Evolutionary conservation across 1,140 invertebrate species (phyloP).

Genomic region (Calephelis nemesis): DNA sequence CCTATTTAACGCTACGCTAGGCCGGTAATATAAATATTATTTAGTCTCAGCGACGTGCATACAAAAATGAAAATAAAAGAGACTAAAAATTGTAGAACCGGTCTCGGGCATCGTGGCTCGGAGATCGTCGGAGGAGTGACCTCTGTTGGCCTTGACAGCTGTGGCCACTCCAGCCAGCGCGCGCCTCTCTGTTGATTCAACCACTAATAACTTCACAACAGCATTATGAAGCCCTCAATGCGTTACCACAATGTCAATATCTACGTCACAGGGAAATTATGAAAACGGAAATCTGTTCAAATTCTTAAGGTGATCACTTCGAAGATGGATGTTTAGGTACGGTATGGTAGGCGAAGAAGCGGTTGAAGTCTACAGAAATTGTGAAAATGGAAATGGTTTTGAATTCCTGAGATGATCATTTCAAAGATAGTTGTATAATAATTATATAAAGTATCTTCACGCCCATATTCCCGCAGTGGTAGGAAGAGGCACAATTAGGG

Average conservation of each 20-base stretch:
- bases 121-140: constrained; percentile 76
- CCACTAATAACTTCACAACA: constrained; percentile 75
- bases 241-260: constrained; percentile 44
- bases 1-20: constrained; percentile 58
- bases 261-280: too few relatives aligned
- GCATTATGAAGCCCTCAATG: constrained; percentile 63
- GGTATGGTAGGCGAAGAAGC: too few relatives aligned
- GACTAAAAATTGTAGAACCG: constrained; percentile 78
- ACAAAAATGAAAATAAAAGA: constrained; percentile 79
- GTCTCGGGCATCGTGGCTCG: constrained; percentile 69
- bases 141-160: constrained; percentile 77
- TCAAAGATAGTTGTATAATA: too few relatives aligned
- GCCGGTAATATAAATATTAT: constrained; percentile 74
- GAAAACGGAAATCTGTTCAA: too few relatives aligned
- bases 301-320: too few relatives aligned
- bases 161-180: constrained; percentile 58
- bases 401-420: too few relatives aligned
- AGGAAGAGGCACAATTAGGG: too few relatives aligned
- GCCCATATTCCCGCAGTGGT: too few relatives aligned
- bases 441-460: too few relatives aligned
- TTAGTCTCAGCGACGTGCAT: constrained; percentile 77
- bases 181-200: constrained; percentile 55
- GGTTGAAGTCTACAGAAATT: too few relatives aligned
- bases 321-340: too few relatives aligned
- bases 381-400: too few relatives aligned